Evolutionary conservation across 2,888 invertebrate genomes (phyloP), one percentile per base, ranked within the genome.

Genomic region (Sinodicranocentrus sp.): DNA sequence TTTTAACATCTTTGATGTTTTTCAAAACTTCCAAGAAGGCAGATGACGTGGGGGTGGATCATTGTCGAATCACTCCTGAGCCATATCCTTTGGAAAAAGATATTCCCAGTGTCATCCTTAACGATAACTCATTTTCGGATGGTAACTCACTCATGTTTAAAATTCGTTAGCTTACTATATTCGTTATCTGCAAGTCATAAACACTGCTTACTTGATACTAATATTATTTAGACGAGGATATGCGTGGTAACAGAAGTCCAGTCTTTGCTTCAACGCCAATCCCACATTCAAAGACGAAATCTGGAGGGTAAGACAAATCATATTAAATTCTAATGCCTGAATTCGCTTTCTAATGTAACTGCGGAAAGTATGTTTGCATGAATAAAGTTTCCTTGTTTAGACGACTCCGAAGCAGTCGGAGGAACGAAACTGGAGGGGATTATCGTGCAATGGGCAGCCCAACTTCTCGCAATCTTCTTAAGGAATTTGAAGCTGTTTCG

Each of bases 251-350:
- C 26, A 39, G 77, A 15, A 87, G 85, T 6, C 88, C 88, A 17
- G 87, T 85, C 21, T 88, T 83, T 71, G 87, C 88, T 25, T 88
- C 88, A 2, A 88, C 88, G n/a, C 88, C 88, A 8, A 87, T 88
- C 65, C 86, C 87, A 61, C 79, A 71, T 0, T 82, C 86, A 5
- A 85, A 86, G 57, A 82, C 85, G 2, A 84, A 65, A 59, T 83
- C 86, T 26, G 79, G 70, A 44, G 85, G 85, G 88, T 88, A 85
- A 77, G 85, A 59, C 13, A n/a, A n/a, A 33, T 33, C 5, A 33
- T 33, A 33, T 33, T 33, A 6, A 33, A 6, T 72, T 52, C 13
- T 39, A 44, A 43, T 54, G 61, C 21, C 2, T 25, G 21, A 23
- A 23, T 8, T 52, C 3, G 19, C 52, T 19, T 52, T 8, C 52